Conservation (phyloP, 2,888 invertebrate species). For the Anorthoa munda region DNA sequence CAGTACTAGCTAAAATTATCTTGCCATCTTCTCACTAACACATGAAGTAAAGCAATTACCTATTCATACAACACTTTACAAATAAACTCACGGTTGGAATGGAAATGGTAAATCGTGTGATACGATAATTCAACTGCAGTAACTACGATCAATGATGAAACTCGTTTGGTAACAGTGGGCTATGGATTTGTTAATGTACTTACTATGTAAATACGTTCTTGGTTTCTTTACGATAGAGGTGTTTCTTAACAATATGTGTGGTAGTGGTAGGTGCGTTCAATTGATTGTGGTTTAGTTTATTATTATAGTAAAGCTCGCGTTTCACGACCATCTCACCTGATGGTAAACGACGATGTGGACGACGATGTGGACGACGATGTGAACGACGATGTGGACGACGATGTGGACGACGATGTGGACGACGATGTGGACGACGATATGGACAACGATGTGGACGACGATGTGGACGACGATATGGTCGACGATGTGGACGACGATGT, state of each 20-base stretch:
- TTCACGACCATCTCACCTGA: no score
- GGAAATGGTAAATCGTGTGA: constrained; percentile 25
- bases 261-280: constrained; percentile 13
- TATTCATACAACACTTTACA: neutral
- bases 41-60: neutral
- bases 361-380: no score
- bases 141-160: constrained; percentile 44
- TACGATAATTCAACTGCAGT: constrained; percentile 24
- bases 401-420: no score
- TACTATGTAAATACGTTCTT: constrained; percentile 20
- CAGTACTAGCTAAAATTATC: neutral
- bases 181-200: constrained; percentile 36
- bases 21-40: neutral
- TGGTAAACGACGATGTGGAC: no score
- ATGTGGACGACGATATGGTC: no score
- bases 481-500: no score
- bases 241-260: constrained; percentile 38
- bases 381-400: no score
- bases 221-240: constrained; percentile 42
- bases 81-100: constrained; percentile 25
- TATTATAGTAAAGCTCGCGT: no score
- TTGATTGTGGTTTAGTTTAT: neutral
- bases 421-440: no score
- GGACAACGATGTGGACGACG: no score
- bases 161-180: constrained; percentile 37